Percentiles rank a stretch among this genome's conserved stretches.
Evolutionary conservation across 2,113 vertebrate species (phyloP).

Genomic region (Vombatus ursinus): DNA sequence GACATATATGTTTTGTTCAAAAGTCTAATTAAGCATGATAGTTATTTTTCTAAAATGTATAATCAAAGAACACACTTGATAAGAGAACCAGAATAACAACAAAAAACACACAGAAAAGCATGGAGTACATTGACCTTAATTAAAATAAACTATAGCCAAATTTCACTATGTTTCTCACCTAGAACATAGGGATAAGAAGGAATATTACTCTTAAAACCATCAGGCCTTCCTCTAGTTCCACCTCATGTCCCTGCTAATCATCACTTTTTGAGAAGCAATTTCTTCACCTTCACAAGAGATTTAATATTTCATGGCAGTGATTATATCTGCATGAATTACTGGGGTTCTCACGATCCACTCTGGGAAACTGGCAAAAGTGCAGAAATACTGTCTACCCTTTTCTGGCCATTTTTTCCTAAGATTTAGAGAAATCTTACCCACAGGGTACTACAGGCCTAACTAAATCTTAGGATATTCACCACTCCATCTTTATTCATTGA

Average conservation of each 20-base stretch:
- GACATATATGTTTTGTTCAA: background rate
- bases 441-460: background rate
- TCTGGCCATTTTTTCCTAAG: background rate
- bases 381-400: background rate
- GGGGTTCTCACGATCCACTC: background rate
- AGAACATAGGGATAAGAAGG: background rate
- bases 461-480: background rate
- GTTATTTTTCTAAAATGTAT: background rate
- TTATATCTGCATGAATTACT: background rate
- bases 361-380: background rate
- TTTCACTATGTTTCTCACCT: background rate
- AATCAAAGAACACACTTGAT: background rate
- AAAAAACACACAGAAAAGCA: background rate
- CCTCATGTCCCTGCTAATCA: background rate
- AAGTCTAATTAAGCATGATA: background rate
- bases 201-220: background rate
- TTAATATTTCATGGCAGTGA: background rate
- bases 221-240: background rate
- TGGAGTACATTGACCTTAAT: background rate
- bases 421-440: background rate
- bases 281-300: background rate
- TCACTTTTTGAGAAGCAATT: background rate
- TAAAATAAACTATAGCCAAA: background rate
- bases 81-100: background rate
- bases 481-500: background rate